Evolutionary conservation across 2,113 vertebrate species (phyloP).

Genomic region (Tenrec ecaudatus): DNA sequence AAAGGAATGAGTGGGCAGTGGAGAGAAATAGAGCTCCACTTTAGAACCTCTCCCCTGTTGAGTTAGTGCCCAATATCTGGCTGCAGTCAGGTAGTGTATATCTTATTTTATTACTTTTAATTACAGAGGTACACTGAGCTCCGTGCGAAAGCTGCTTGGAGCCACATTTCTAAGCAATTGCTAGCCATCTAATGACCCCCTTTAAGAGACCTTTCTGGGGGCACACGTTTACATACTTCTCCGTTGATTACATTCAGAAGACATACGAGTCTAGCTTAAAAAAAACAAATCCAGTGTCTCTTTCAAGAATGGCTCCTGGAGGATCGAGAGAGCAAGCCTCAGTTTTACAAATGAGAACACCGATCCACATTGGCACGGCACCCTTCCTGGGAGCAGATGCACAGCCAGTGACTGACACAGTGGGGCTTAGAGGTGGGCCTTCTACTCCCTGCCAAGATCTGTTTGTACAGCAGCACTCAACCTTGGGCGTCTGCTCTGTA

Average conservation of each 20-base stretch:
- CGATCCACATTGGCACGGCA: fast-evolving
- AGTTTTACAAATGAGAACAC: background rate
- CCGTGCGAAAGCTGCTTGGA: background rate
- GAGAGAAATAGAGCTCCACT: background rate
- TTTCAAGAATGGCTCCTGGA: background rate
- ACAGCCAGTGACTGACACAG: background rate
- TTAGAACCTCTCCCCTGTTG: background rate
- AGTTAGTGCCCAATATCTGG: no score
- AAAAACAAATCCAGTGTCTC: background rate
- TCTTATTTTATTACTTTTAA: background rate
- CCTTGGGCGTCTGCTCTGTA: background rate
- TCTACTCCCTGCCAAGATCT: no score
- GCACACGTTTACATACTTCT: background rate
- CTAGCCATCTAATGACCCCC: background rate
- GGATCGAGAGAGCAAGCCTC: background rate
- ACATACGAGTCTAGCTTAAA: background rate
- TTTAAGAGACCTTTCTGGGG: background rate
- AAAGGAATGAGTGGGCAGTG: background rate
- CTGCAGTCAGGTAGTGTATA: background rate
- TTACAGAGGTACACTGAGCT: background rate
- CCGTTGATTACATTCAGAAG: background rate
- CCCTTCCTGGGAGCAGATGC: background rate
- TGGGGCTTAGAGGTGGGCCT: background rate
- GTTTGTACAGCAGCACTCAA: background rate
- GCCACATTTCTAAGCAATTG: background rate